Evolutionary conservation across 2,888 invertebrate species (phyloP).

Genomic region (Cybosia mesomella): DNA sequence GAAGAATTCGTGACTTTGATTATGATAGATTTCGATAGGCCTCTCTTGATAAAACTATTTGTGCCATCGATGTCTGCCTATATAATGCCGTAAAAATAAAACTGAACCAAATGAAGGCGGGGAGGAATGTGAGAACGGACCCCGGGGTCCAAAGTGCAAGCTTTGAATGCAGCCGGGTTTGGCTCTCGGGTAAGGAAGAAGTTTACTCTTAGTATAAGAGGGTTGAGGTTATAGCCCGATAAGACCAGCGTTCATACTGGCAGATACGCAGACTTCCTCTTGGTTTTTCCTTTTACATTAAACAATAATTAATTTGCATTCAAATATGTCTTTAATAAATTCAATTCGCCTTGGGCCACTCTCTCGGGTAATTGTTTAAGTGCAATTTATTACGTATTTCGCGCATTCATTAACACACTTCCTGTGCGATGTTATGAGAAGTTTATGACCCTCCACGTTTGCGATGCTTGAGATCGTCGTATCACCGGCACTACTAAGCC

Average conservation of each 20-base stretch:
- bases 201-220: neutral
- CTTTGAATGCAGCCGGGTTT: neutral
- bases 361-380: conserved; percentile 60
- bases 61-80: no score
- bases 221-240: neutral
- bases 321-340: conserved; percentile 43
- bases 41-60: no score
- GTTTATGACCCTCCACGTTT: conserved; percentile 55
- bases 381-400: conserved; percentile 64
- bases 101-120: neutral
- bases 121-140: neutral
- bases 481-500: neutral
- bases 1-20: no score
- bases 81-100: no score
- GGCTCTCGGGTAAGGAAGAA: neutral
- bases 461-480: neutral
- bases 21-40: no score
- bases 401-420: conserved; percentile 69
- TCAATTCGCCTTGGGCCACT: conserved; percentile 66
- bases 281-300: neutral
- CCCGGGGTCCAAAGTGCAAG: neutral
- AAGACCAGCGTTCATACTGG: no score
- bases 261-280: no score
- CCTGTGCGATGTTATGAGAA: conserved; percentile 58
- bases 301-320: neutral